phyloP scores from a whole-genome alignment of 1,140 invertebrate genomes.

The Hylaeus volcanicus region DNA sequence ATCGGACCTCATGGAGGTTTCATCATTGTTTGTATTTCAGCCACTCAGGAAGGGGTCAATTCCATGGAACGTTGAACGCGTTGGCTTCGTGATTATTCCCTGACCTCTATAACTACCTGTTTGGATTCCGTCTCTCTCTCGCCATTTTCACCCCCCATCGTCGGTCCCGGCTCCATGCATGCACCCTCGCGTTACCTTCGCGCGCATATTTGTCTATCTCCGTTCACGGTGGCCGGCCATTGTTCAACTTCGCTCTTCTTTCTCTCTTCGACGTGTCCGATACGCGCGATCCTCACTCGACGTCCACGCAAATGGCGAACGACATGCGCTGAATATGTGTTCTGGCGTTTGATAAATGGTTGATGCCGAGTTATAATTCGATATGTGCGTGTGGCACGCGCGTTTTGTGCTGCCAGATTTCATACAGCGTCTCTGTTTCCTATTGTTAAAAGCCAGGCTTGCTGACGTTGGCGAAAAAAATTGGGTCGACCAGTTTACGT shows the following conservation, averaged over 20 bases:
- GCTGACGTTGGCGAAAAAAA: no score
- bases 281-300: slow-evolving; percentile 1
- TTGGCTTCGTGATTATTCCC: slow-evolving; percentile 68
- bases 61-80: slow-evolving; percentile 57
- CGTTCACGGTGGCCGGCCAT: background rate
- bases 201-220: background rate
- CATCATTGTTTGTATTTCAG: slow-evolving; percentile 72
- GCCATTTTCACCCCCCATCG: background rate
- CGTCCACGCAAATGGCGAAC: slow-evolving; percentile 45
- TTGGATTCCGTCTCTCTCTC: slow-evolving; percentile 20
- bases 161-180: background rate
- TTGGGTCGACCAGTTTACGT: no score
- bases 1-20: slow-evolving; percentile 67
- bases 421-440: background rate
- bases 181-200: slow-evolving; percentile 13
- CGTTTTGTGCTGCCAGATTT: background rate
- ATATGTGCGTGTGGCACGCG: slow-evolving; percentile 37
- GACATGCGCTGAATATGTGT: slow-evolving; percentile 40
- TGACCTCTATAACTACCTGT: slow-evolving; percentile 53
- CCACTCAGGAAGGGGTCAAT: slow-evolving; percentile 62
- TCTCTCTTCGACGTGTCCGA: background rate
- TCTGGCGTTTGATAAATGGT: slow-evolving; percentile 43
- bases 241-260: background rate
- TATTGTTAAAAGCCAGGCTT: no score
- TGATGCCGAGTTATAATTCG: slow-evolving; percentile 53